Percentiles rank a stretch among this genome's conserved stretches.
These are phyloP conservation scores for Clusia tigrina DNA, from an alignment of 2,888 invertebrate genomes.

Conservation along the genomic window DNA sequence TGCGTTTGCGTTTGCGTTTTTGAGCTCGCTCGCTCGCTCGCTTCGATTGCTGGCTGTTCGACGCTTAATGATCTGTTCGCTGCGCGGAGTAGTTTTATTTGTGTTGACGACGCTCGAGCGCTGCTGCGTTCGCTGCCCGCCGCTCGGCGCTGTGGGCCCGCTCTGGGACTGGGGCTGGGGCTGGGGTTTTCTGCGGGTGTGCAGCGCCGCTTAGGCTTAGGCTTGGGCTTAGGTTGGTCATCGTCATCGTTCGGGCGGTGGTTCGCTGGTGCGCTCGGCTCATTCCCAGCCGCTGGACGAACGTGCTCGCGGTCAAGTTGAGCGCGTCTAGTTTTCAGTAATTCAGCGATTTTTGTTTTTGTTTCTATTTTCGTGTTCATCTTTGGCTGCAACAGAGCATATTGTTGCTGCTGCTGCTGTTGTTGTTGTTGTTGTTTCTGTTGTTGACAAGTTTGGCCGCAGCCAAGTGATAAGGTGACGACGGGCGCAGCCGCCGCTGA, in stretches of 20 bases:
- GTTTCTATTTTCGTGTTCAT: too few relatives aligned
- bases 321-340: conserved; percentile 35
- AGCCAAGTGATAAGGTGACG: too few relatives aligned
- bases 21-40: background rate
- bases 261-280: conserved; percentile 1
- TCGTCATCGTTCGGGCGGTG: conserved; percentile 2
- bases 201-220: conserved; percentile 1
- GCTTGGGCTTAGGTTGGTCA: background rate
- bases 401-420: too few relatives aligned
- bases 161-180: too few relatives aligned
- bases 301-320: conserved; percentile 46
- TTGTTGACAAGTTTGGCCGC: too few relatives aligned
- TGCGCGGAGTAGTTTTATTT: conserved; percentile 14
- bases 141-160: conserved; percentile 21
- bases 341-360: conserved; percentile 26
- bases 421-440: too few relatives aligned
- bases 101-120: background rate
- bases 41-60: conserved; percentile 2
- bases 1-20: background rate
- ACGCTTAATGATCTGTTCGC: conserved; percentile 26
- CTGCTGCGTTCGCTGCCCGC: background rate
- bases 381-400: too few relatives aligned
- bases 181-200: conserved; percentile 34
- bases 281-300: too few relatives aligned
- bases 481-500: too few relatives aligned